phyloP scores from a whole-genome alignment of 2,888 invertebrate genomes.

The Parthenolecanium corni region DNA sequence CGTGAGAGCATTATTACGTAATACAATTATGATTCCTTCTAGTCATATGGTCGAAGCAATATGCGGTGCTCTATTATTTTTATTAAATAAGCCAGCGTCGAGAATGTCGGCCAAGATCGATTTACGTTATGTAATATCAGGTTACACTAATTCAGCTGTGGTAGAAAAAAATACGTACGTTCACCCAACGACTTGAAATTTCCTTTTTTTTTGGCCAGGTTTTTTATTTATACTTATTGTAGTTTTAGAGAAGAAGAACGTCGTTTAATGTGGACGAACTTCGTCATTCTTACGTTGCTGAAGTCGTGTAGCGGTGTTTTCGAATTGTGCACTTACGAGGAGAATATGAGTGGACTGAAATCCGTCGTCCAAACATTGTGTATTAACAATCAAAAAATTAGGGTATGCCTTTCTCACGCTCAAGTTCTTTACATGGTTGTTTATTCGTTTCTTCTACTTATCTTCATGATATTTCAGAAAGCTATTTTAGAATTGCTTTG shows the following conservation, averaged over 20 bases:
- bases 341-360: slow-evolving; percentile 34
- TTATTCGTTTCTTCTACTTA: neutral
- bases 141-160: slow-evolving; percentile 38
- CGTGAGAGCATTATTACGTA: slow-evolving; percentile 67
- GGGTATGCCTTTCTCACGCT: slow-evolving; percentile 48
- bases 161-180: slow-evolving; percentile 46
- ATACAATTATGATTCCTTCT: slow-evolving; percentile 45
- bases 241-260: slow-evolving; percentile 28
- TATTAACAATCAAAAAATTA: slow-evolving; percentile 29
- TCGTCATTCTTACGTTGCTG: slow-evolving; percentile 57
- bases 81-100: slow-evolving; percentile 73
- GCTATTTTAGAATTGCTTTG: slow-evolving; percentile 84
- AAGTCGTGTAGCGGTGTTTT: slow-evolving; percentile 86
- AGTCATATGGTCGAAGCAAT: slow-evolving; percentile 83
- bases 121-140: slow-evolving; percentile 71
- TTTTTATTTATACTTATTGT: neutral
- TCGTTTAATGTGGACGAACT: slow-evolving; percentile 28
- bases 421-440: neutral
- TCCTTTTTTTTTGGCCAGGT: neutral
- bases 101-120: slow-evolving; percentile 64
- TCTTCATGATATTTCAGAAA: slow-evolving; percentile 47
- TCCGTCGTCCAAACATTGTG: slow-evolving; percentile 29
- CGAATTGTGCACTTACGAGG: slow-evolving; percentile 59
- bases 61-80: slow-evolving; percentile 71
- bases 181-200: neutral